Evolutionary conservation across 2,888 invertebrate genomes (phyloP), one percentile per base, ranked within the genome.

Genomic region (Lasioglossum villosulum): DNA sequence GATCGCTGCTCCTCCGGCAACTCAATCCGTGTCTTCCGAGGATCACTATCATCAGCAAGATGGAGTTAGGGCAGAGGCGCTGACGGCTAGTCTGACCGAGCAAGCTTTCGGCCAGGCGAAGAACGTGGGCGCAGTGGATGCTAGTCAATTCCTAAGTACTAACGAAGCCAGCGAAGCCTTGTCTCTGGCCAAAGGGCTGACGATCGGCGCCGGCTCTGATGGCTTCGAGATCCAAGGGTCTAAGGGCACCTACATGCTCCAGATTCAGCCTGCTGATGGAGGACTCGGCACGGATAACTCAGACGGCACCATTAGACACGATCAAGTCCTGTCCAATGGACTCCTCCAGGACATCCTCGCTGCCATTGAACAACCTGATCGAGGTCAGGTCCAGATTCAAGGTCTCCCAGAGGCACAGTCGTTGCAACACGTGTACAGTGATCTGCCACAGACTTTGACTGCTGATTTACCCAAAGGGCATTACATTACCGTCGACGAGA

Each of bases 291-390:
- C 96, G 0, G 96, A 96, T 86, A 94, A 95, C 34, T 95, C 95
- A 6, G 95, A 95, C 14, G 96, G 96, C 88, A 96, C 92, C 37
- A 96, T 97, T 76, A 95, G 95, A 19, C 98, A 98, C 91, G 97
- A 97, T 23, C 97, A 98, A 93, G 96, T 98, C 0, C 95, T 98
- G 0, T 98, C 98, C 0, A 97, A 98, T 93, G 98, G 97, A 1
- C 95, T 98, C 0, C 94, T 98, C 1, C 98, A 98, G 93, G 97
- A 98, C 77, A 98, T 98, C 80, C 94, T 98, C 3, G 97, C 97
- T 85, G 98, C 98, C 0, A 98, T 98, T 74, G 98, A 98, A 92
- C 97, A 98, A 87, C 97, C 97, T 0, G 92, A 91, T 8, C 87
- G 87, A 4, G 93, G 92, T 12, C 91, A 88, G 0, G 83, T 94